Base-by-base conservation (phyloP, 2,113 vertebrate species). In the Mustela lutreola region DNA sequence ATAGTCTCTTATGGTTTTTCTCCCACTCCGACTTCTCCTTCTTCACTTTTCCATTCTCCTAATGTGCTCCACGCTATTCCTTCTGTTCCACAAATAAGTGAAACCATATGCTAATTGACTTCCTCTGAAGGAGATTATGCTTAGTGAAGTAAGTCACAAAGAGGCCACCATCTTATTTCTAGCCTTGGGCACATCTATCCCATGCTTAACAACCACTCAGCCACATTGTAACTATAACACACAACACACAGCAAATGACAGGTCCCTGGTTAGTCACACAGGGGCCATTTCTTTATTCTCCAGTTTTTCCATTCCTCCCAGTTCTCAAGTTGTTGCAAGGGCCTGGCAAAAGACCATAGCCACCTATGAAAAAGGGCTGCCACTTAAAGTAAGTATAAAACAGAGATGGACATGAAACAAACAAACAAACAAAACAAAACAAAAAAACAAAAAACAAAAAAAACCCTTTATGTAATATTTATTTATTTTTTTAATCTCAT, bases 391-490 rank as follows among this genome's bases (percentile, higher is more conserved):
- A 82, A 71, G 6, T n/a, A 24, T 63, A 60, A 93, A 12, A 85
- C 19, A 93, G 90, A 92, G 31, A 89, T 0, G 73, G 14, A 71
- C 53, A 85, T 19, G 14, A 76, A 63, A 79, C 82, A 67, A 63
- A 48, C 45, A 45, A 45, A 45, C 42, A 8, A 48, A 48, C 45
- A 48, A 48, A 48, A 39, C 89, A 67, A 45, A 45, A 45, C 42
- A 91, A 63, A 91, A 93, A 79, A 87, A 90, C 82, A 67, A 63
- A 45, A 7, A 45, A 45, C 7, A 63, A 91, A 93, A 73, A 87
- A 90, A 60, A 79, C 39, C 39, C 22, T 73, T 96, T 42, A 78
- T 21, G 80, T 78, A 94, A 87, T 53, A 63, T 96, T 97, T 96
- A 95, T 97, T 76, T 58, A 58, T 42, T 78, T 78, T 78, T 94